Conservation (phyloP, 1,140 invertebrate species). For the Apis mellifera region DNA sequence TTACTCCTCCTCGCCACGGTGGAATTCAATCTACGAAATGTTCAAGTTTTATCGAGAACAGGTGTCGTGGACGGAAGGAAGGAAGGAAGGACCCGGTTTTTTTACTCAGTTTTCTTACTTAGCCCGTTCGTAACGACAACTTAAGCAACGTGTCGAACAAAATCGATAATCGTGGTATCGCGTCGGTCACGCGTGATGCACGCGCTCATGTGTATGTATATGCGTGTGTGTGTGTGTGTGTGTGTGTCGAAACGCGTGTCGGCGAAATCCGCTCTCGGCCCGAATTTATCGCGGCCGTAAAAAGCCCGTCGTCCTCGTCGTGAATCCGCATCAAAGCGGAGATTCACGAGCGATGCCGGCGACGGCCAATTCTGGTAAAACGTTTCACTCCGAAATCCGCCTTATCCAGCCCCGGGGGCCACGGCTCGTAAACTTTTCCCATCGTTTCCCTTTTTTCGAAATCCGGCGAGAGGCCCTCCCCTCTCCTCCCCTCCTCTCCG, state of each 20-base stretch:
- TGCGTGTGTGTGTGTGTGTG: neutral
- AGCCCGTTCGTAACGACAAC: constrained; percentile 12
- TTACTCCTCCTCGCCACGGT: neutral
- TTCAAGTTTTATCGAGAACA: constrained; percentile 36
- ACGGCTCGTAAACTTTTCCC: constrained; percentile 48
- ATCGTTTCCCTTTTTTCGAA: constrained; percentile 35
- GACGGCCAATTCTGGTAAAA: constrained; percentile 57
- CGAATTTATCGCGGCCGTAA: constrained; percentile 57
- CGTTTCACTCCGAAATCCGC: constrained; percentile 52
- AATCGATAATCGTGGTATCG: constrained; percentile 38
- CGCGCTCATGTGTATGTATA: neutral
- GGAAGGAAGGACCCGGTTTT: neutral
- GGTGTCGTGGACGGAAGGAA: constrained; percentile 18
- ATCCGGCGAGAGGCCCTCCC: neutral
- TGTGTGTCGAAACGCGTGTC: constrained; percentile 23
- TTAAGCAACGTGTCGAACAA: constrained; percentile 19
- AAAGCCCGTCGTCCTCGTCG: constrained; percentile 41
- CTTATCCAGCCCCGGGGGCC: constrained; percentile 33
- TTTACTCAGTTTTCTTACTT: neutral
- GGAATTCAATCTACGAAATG: constrained; percentile 27
- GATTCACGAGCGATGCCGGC: constrained; percentile 50
- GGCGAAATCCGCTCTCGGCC: constrained; percentile 31
- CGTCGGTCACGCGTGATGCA: constrained; percentile 11
- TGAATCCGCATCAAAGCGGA: constrained; percentile 55
- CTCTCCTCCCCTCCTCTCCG: neutral